Evolutionary conservation across 2,888 invertebrate species (phyloP), one percentile per base, ranked within the genome.

Genomic region (Scaptomyza parva): DNA sequence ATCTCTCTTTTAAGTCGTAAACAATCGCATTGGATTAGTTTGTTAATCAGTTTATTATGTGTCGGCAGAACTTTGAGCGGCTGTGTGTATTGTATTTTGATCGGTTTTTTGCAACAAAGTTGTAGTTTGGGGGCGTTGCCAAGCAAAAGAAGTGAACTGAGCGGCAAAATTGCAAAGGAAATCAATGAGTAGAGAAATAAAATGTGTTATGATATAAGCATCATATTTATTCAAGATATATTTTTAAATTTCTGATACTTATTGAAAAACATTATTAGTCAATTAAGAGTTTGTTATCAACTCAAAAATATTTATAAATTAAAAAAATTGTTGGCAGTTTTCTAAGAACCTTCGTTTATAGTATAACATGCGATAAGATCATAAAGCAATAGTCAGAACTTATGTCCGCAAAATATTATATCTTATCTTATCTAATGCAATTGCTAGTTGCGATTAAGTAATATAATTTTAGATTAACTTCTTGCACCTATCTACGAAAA

Each of bases 21-120:
- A 76, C 80, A 82, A 86, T 88, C 89, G 70, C 51, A 78, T 66
- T 67, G 85, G 76, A 86, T 89, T 87, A 85, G 76, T 85, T 85
- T 78, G 69, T 80, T 87, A 85, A 87, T 81, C 73, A 88, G 69
- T 80, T 80, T 70, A 82, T 79, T 70, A 73, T 69, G 64, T 61
- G 78, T 55, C 71, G 67, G 84, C 62, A 54, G 58, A 37, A 17
- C 37, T 37, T 20, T 48, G n/a, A n/a, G n/a, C n/a, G n/a, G n/a
- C n/a, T n/a, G n/a, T n/a, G 30, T 64, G 14, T 11, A 22, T 11
- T 22, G 64, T 35, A 14, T 54, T 85, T 37, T 66, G 65, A 61
- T 74, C 63, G 33, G 26, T 40, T 43, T 28, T 17, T 41, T 17
- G 26, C 18, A 71, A 30, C 17, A 53, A 51, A 33, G 17, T 39